Evolutionary conservation across 1,140 invertebrate species (phyloP).

Genomic region (Drosophila oshimai): DNA sequence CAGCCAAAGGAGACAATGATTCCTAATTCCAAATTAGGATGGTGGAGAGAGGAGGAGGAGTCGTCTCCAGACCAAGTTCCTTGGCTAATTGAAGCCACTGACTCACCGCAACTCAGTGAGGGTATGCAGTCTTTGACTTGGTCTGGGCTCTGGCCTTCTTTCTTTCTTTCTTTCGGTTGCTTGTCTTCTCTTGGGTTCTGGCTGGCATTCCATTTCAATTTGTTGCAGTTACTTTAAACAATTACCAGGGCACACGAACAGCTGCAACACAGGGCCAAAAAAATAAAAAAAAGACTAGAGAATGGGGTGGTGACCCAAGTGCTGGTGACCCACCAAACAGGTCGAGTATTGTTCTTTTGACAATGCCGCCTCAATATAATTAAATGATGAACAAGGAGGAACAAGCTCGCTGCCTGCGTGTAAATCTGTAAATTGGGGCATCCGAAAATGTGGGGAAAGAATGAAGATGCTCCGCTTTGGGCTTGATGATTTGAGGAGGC

Average conservation of each 20-base stretch:
- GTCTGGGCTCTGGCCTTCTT: not conserved
- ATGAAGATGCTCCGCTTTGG: not conserved
- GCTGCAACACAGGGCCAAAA: slow-evolving; percentile 6
- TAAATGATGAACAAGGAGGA: slow-evolving; percentile 54
- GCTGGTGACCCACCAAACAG: slow-evolving; percentile 15
- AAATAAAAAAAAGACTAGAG: not conserved
- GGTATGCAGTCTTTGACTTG: slow-evolving; percentile 7
- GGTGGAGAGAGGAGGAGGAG: not conserved
- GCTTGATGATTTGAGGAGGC: slow-evolving; percentile 21
- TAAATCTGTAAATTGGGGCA: slow-evolving; percentile 69
- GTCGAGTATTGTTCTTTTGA: slow-evolving; percentile 13
- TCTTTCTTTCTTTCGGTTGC: not conserved
- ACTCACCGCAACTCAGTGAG: not conserved
- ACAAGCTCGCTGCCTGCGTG: slow-evolving; percentile 24
- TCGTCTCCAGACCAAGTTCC: not conserved
- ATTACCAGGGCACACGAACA: slow-evolving; percentile 63
- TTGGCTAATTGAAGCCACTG: slow-evolving; percentile 4
- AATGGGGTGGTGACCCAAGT: not conserved
- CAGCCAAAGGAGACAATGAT: slow-evolving; percentile 5
- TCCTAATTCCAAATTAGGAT: slow-evolving; percentile 1
- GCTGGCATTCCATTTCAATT: slow-evolving; percentile 50
- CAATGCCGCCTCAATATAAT: slow-evolving; percentile 38
- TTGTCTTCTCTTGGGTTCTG: not conserved
- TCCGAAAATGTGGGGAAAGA: slow-evolving; percentile 5
- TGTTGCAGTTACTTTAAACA: slow-evolving; percentile 70